Percentiles rank a stretch among this genome's conserved stretches.
phyloP scores from a whole-genome alignment of 2,797 vertebrate genomes.

The Enteromius anoplus region DNA sequence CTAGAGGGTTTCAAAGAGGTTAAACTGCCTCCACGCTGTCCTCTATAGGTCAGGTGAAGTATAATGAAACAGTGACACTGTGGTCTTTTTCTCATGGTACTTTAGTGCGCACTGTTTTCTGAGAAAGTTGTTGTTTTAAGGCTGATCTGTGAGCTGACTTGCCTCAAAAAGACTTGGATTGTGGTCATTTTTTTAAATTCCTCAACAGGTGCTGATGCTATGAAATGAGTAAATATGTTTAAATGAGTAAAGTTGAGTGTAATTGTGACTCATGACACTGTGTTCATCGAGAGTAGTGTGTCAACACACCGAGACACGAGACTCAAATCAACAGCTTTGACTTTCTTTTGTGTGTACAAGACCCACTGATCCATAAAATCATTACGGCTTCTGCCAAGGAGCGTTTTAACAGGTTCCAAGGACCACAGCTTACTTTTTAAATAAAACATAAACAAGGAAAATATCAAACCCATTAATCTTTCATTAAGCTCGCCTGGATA shows the following conservation, averaged over 20 bases:
- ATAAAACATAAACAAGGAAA: slow-evolving; percentile 94
- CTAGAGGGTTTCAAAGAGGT: too few species aligned
- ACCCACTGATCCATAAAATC: slow-evolving; percentile 82
- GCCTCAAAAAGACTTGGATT: neutral
- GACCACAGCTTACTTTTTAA: slow-evolving; percentile 78
- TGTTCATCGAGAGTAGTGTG: neutral
- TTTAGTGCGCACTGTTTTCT: neutral
- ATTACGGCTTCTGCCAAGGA: slow-evolving; percentile 70
- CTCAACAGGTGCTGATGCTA: neutral
- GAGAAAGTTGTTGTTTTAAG: neutral
- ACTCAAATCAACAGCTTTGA: slow-evolving; percentile 62
- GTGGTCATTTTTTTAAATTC: neutral
- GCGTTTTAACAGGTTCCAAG: slow-evolving; percentile 84
- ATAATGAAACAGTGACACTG: neutral
- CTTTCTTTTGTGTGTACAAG: slow-evolving; percentile 62
- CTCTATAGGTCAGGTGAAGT: slow-evolving; percentile 7
- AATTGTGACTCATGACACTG: neutral
- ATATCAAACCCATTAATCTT: slow-evolving; percentile 99
- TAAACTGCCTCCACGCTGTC: neutral
- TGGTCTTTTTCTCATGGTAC: neutral
- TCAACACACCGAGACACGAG: slow-evolving; percentile 24
- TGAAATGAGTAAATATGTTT: neutral
- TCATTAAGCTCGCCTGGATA: slow-evolving; percentile 98
- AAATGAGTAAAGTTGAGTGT: neutral
- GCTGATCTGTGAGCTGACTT: neutral